Evolutionary conservation across 2,113 vertebrate species (phyloP).

Genomic region (Silurus asotus): DNA sequence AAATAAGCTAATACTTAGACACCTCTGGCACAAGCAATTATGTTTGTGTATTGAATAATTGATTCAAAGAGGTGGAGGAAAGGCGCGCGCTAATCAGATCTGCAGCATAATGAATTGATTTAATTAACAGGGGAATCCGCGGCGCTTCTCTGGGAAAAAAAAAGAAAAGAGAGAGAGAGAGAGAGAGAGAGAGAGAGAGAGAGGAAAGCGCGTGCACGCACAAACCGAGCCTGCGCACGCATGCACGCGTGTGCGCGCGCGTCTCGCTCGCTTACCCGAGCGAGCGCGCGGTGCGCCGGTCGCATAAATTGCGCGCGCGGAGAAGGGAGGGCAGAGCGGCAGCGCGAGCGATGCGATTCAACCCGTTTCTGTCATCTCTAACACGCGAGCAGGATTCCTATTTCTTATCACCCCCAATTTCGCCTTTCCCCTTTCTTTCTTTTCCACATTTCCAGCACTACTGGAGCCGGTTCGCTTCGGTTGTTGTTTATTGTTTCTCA

Average conservation of each 20-base stretch:
- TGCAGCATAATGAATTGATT: slow-evolving; percentile 99
- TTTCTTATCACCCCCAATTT: too few relatives aligned
- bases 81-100: slow-evolving; percentile 99
- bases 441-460: not conserved
- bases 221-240: not conserved
- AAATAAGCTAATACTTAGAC: slow-evolving; percentile 99
- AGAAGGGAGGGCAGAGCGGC: slow-evolving; percentile 46
- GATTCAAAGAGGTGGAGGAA: slow-evolving; percentile 98
- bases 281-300: slow-evolving; percentile 82
- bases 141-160: slow-evolving; percentile 86
- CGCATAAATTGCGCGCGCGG: slow-evolving; percentile 78
- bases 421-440: not conserved
- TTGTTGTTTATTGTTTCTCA: not conserved
- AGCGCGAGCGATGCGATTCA: slow-evolving; percentile 20
- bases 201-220: slow-evolving; percentile 1
- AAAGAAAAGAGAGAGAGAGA: not conserved
- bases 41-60: slow-evolving; percentile 99
- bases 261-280: slow-evolving; percentile 77
- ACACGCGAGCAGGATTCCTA: not conserved
- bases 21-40: slow-evolving; percentile 99
- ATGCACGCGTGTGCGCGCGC: not conserved
- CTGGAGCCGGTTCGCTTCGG: not conserved
- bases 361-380: not conserved
- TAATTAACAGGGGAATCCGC: slow-evolving; percentile 99
- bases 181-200: too few relatives aligned